Percentiles rank a stretch among this genome's conserved stretches.
These are phyloP conservation scores for Meloidogyne hapla DNA, from an alignment of 1,140 invertebrate species.

Conservation along the genomic window DNA sequence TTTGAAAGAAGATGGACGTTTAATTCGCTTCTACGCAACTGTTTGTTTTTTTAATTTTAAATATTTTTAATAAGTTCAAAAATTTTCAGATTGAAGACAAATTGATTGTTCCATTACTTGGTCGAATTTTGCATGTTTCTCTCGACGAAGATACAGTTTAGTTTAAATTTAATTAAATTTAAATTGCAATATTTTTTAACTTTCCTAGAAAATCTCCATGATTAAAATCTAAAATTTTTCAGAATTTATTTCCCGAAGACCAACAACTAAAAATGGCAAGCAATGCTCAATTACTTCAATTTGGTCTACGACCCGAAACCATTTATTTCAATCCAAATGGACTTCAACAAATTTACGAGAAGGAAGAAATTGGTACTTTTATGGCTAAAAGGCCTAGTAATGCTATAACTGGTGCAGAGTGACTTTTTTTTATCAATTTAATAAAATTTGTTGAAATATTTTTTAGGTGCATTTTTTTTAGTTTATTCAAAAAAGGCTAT, in stretches of 20 bases:
- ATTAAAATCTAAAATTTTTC: slow-evolving; percentile 1
- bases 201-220: too few relatives aligned
- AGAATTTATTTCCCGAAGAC: slow-evolving; percentile 35
- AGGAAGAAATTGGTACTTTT: background rate
- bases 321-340: background rate
- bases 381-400: background rate
- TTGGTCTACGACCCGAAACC: slow-evolving; percentile 34
- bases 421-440: background rate
- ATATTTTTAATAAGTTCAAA: background rate
- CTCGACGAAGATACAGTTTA: slow-evolving; percentile 43
- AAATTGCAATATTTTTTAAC: too few relatives aligned
- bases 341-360: background rate
- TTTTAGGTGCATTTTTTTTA: too few relatives aligned
- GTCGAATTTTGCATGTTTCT: slow-evolving; percentile 57
- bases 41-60: slow-evolving; percentile 37
- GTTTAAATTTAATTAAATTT: slow-evolving; percentile 7
- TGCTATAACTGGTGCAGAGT: too few relatives aligned
- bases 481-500: too few relatives aligned
- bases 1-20: slow-evolving; percentile 54
- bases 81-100: slow-evolving; percentile 45
- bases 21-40: slow-evolving; percentile 59
- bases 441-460: background rate
- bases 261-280: slow-evolving; percentile 26
- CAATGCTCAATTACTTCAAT: slow-evolving; percentile 39
- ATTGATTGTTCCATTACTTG: slow-evolving; percentile 61